Evolutionary conservation across 2,888 invertebrate genomes (phyloP).

Genomic region (Andrena haemorrhoa): DNA sequence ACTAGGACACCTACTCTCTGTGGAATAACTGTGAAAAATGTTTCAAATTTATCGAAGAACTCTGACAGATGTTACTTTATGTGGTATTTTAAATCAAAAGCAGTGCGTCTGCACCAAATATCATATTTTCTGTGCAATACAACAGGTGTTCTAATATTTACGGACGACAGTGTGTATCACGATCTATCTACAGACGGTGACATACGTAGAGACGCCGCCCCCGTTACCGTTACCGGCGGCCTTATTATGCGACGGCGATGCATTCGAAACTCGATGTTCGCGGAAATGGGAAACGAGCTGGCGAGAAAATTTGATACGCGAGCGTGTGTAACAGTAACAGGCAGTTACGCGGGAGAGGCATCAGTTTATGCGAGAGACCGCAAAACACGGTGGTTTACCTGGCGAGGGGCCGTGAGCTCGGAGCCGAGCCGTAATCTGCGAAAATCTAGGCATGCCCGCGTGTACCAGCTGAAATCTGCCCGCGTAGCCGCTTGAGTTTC

Average conservation of each 20-base stretch:
- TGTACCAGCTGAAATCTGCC: conserved; percentile 70
- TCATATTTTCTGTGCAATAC: too few relatives aligned
- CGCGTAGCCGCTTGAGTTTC: conserved; percentile 71
- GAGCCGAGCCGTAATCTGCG: conserved; percentile 63
- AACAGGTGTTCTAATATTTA: too few relatives aligned
- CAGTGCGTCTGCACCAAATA: too few relatives aligned
- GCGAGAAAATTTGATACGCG: conserved; percentile 32
- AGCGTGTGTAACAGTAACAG: background rate
- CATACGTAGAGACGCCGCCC: too few relatives aligned
- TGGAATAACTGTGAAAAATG: too few relatives aligned
- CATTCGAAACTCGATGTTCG: background rate
- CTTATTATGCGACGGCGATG: conserved; percentile 1
- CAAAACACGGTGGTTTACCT: conserved; percentile 54
- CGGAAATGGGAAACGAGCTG: conserved; percentile 26
- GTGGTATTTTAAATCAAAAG: too few relatives aligned
- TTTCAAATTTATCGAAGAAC: too few relatives aligned
- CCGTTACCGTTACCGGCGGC: background rate
- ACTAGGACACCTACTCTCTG: too few relatives aligned
- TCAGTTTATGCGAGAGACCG: conserved; percentile 31
- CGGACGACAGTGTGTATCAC: too few relatives aligned
- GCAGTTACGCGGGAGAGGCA: conserved; percentile 20
- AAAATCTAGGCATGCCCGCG: conserved; percentile 70
- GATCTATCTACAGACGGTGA: too few relatives aligned
- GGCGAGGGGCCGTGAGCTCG: conserved; percentile 8
- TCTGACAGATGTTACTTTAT: too few relatives aligned